A percentile compares a stretch with the other conserved stretches of the same genome.
phyloP scores from a whole-genome alignment of 2,113 vertebrate genomes.

The Rafetus swinhoei region DNA sequence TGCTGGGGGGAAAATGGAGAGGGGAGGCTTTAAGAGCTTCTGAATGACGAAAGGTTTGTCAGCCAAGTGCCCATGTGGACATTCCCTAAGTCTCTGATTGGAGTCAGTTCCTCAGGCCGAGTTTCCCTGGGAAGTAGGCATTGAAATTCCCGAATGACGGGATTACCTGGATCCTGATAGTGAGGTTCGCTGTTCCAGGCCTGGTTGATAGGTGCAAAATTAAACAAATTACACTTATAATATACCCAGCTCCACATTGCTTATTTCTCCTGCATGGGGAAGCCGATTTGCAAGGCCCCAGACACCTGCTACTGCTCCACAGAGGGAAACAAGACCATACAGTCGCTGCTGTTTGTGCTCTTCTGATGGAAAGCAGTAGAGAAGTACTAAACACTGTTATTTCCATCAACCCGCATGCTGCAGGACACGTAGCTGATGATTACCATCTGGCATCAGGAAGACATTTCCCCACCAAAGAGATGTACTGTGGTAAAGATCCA shows the following conservation, averaged over 20 bases:
- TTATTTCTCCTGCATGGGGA: background rate
- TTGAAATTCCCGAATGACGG: background rate
- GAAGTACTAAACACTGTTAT: background rate
- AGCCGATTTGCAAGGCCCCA: background rate
- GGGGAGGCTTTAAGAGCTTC: no score
- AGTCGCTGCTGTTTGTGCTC: background rate
- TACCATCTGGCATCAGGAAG: conserved; percentile 46
- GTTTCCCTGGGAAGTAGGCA: background rate
- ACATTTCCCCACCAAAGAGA: background rate
- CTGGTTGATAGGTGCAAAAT: background rate
- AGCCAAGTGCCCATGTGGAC: no score
- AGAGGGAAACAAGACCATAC: background rate
- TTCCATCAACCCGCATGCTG: conserved; percentile 29
- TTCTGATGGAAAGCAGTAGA: conserved; percentile 15
- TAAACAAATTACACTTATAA: background rate
- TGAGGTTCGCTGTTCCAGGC: background rate
- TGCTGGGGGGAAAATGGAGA: no score
- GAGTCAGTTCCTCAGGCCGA: background rate
- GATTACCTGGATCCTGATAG: background rate
- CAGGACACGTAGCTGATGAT: conserved; percentile 41
- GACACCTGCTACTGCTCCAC: background rate
- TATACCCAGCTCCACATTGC: background rate
- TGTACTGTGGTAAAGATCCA: background rate
- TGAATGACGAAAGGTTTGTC: no score
- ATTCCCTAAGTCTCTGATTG: background rate